phyloP scores from a whole-genome alignment of 1,140 invertebrate genomes.

The Brachionus koreanus region DNA sequence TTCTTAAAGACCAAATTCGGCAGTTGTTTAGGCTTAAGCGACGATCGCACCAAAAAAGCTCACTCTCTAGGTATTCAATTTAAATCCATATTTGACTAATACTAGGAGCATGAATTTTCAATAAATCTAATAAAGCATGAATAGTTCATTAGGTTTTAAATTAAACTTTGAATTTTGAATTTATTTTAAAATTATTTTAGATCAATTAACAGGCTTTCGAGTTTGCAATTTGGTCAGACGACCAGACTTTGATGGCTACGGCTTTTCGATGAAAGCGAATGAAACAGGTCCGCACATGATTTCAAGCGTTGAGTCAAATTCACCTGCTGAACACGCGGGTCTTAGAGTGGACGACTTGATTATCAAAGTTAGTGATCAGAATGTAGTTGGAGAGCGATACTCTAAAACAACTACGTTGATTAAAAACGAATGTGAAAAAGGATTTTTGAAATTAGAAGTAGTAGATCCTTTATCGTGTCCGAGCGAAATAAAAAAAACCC shows the following conservation, averaged over 20 bases:
- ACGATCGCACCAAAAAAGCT: not conserved
- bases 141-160: not conserved
- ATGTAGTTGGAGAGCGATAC: slow-evolving; percentile 27
- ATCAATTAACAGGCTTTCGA: not conserved
- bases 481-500: not conserved
- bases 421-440: slow-evolving; percentile 41
- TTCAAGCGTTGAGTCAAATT: not conserved
- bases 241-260: slow-evolving; percentile 35
- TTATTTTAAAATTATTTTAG: not conserved
- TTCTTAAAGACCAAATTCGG: slow-evolving; percentile 40
- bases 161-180: not conserved
- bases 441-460: slow-evolving; percentile 25
- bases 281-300: slow-evolving; percentile 31
- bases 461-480: slow-evolving; percentile 6
- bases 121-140: not conserved
- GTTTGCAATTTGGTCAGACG: slow-evolving; percentile 11
- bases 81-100: not conserved
- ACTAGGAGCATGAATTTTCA: not conserved
- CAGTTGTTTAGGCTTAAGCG: slow-evolving; percentile 40
- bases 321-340: slow-evolving; percentile 32
- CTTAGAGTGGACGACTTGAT: slow-evolving; percentile 14
- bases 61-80: not conserved
- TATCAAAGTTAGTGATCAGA: slow-evolving; percentile 18
- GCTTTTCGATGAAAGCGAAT: slow-evolving; percentile 20
- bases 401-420: slow-evolving; percentile 17